Percentiles rank a stretch among this genome's conserved stretches.
These are phyloP conservation scores for Eristalinus sepulchralis DNA, from an alignment of 2,888 invertebrate genomes.

Conservation along the genomic window DNA sequence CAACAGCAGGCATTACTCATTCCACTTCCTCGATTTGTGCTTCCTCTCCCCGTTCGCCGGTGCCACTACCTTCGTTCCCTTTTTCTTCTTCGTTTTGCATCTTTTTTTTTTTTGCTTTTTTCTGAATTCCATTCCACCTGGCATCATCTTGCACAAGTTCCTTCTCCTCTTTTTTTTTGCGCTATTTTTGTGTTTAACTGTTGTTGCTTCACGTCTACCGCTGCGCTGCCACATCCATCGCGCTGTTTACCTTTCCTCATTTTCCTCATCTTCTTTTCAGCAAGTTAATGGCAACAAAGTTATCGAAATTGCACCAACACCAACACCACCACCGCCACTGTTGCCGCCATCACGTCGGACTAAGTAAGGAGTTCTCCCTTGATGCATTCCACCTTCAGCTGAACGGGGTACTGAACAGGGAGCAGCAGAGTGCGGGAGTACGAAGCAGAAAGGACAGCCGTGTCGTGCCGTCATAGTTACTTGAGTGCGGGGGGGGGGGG, in stretches of 20 bases:
- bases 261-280: background rate
- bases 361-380: constrained; percentile 5
- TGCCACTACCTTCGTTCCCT: background rate
- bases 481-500: background rate
- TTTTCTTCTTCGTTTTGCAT: background rate
- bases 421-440: background rate
- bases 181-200: constrained; percentile 57
- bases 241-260: background rate
- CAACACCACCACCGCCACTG: background rate
- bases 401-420: background rate
- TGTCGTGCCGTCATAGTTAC: constrained; percentile 18
- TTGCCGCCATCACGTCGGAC: too few species aligned
- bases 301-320: constrained; percentile 57
- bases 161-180: constrained; percentile 10
- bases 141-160: constrained; percentile 41
- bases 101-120: constrained; percentile 15
- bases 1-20: constrained; percentile 54
- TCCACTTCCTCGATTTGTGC: constrained; percentile 28
- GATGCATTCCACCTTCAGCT: constrained; percentile 15
- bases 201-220: constrained; percentile 31
- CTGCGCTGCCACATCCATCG: background rate
- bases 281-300: constrained; percentile 52
- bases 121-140: constrained; percentile 57
- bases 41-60: background rate
- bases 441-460: constrained; percentile 8